Evolutionary conservation across 2,113 vertebrate genomes (phyloP), one percentile per base, ranked within the genome.

Genomic region (Panurus biarmicus): DNA sequence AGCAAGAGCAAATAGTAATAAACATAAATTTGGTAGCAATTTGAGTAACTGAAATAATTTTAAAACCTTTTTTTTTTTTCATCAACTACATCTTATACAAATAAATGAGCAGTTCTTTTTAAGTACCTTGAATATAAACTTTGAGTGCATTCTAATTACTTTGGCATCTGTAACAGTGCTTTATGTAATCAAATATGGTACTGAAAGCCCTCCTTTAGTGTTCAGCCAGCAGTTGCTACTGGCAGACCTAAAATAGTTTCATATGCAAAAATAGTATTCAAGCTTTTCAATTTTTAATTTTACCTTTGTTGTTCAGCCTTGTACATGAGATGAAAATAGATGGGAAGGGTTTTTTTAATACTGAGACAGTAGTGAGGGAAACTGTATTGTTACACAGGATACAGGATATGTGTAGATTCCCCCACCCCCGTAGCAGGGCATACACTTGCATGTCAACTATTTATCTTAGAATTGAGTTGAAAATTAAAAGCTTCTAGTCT

Each of bases 21-120:
- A n/a, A n/a, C n/a, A n/a, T n/a, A n/a, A 36, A 40, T 45, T 79
- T 51, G 23, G 57, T 82, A 62, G 54, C 73, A 26, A 54, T 57
- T 93, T 56, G 21, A 29, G 23, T 75, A 69, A 79, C 42, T 54
- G 44, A 61, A 85, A 42, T 57, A 47, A 80, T 87, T 78, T 79
- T 44, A 31, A 85, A 86, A 70, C 65, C 6, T 81, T n/a, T n/a
- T 66, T 73, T 75, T 91, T 85, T 87, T 91, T 83, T 64, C 14
- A 44, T 88, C 60, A 80, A 4, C 64, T 85, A 25, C 19, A 5
- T 83, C n/a, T 76, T 91, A 66, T 50, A 80, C 38, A 73, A 95
- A 90, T 83, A 91, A 94, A 83, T 45, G 21, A 80, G 19, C 38
- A 44, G 64, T 87, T 95, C 77, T 90, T 86, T 94, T 80, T 83